phyloP scores from a whole-genome alignment of 2,888 invertebrate genomes.

The Cryptosula pallasiana region DNA sequence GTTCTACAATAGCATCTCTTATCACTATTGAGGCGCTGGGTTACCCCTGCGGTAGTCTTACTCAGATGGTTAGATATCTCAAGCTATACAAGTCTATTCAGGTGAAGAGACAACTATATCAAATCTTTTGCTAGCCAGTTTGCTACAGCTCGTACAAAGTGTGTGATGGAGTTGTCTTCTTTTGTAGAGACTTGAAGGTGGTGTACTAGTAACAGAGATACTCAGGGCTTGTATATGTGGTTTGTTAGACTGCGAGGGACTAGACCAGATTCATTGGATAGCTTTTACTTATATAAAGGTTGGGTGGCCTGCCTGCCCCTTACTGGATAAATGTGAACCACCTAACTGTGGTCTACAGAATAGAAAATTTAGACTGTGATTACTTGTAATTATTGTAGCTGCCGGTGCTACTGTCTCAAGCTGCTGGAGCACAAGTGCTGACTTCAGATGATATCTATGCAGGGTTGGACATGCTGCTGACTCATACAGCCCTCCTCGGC shows the following conservation, averaged over 20 bases:
- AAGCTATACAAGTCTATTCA: conserved; percentile 21
- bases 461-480: conserved; percentile 12
- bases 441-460: neutral
- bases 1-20: neutral
- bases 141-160: too few relatives aligned
- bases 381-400: neutral
- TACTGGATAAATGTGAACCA: too few relatives aligned
- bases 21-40: conserved; percentile 17
- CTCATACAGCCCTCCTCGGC: neutral
- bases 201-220: conserved; percentile 16
- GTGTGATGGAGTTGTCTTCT: neutral
- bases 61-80: neutral
- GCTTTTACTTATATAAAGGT: conserved; percentile 20
- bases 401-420: neutral
- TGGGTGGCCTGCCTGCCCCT: too few relatives aligned
- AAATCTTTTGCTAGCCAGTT: too few relatives aligned
- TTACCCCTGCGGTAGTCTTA: neutral
- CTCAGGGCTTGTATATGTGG: conserved; percentile 1
- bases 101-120: neutral
- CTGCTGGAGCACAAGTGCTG: neutral
- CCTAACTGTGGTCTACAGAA: too few relatives aligned
- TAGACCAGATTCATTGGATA: conserved; percentile 7
- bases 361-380: too few relatives aligned
- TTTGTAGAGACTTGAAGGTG: neutral
- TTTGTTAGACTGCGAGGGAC: neutral